Evolutionary conservation across 2,888 invertebrate genomes (phyloP).

Genomic region (Bruchidius siliquastri): DNA sequence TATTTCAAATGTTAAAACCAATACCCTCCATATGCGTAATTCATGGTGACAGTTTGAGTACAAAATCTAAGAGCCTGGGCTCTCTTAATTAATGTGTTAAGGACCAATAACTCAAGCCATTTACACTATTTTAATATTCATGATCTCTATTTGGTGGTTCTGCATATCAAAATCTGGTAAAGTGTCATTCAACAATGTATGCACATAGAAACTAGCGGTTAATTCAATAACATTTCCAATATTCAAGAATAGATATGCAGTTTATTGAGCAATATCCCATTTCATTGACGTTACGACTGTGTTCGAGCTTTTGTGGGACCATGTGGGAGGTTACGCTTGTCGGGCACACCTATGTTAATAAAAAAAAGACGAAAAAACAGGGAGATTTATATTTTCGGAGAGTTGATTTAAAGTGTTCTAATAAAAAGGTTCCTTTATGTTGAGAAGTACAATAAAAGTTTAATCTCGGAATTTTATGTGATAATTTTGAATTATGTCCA

Average conservation of each 20-base stretch:
- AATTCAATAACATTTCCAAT: not conserved
- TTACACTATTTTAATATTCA: not conserved
- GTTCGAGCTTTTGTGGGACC: not conserved
- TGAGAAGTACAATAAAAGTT: not conserved
- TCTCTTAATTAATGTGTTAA: not conserved
- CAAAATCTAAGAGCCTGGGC: too few relatives aligned
- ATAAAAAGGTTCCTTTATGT: not conserved
- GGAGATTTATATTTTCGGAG: not conserved
- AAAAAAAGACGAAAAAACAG: not conserved
- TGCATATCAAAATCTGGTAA: not conserved
- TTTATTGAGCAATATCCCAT: not conserved
- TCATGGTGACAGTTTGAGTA: too few relatives aligned
- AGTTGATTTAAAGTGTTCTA: not conserved
- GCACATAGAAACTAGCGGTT: not conserved
- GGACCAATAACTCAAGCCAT: not conserved
- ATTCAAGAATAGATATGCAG: not conserved
- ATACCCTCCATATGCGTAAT: too few relatives aligned
- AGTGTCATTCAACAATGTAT: not conserved
- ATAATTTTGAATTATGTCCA: not conserved
- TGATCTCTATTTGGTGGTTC: not conserved
- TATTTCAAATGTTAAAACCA: too few relatives aligned
- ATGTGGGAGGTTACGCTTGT: not conserved
- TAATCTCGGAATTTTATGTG: not conserved
- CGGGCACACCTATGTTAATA: not conserved
- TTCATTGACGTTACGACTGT: not conserved